Conservation (phyloP, 2,113 vertebrate genomes). For the Phaethornis superciliosus region DNA sequence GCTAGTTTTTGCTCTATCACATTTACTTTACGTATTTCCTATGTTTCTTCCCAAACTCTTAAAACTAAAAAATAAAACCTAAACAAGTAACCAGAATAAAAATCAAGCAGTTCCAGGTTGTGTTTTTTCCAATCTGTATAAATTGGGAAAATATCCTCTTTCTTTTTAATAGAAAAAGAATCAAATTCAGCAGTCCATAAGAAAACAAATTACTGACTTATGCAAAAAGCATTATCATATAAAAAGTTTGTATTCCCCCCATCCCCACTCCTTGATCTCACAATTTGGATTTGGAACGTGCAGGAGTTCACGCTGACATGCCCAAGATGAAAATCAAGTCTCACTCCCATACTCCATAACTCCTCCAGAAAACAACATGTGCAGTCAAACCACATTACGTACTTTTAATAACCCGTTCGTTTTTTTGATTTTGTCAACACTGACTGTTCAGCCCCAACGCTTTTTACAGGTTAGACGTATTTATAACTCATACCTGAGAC, state of each 20-base stretch:
- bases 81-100: neutral
- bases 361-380: conserved; percentile 33
- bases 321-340: conserved; percentile 53
- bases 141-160: neutral
- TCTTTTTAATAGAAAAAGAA: neutral
- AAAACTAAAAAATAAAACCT: neutral
- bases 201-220: neutral
- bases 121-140: neutral
- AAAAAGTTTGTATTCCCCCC: neutral
- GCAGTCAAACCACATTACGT: neutral
- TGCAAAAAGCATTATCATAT: neutral
- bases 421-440: conserved; percentile 29
- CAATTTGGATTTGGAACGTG: neutral
- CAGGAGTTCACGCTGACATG: conserved; percentile 50
- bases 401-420: conserved; percentile 13
- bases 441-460: conserved; percentile 57
- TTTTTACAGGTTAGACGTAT: conserved; percentile 70
- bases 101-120: neutral
- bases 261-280: conserved; percentile 20
- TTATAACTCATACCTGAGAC: conserved; percentile 71
- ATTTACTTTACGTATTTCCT: neutral
- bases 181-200: neutral
- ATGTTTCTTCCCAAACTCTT: neutral
- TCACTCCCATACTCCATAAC: conserved; percentile 23
- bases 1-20: neutral